phyloP scores from a whole-genome alignment of 2,113 vertebrate species.

The Centropus bengalensis region DNA sequence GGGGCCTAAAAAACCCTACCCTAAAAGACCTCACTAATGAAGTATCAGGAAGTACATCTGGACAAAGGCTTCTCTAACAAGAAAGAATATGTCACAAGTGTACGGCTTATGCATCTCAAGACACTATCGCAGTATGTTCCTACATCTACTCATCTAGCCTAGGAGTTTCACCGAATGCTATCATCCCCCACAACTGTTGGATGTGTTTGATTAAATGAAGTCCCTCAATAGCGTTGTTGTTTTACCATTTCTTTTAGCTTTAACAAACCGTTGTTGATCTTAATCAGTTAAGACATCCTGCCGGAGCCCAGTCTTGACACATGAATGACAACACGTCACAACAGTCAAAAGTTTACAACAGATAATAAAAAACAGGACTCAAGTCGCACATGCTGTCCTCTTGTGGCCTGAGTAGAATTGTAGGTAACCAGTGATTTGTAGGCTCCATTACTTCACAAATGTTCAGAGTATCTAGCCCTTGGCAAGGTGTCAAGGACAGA shows the following conservation, averaged over 20 bases:
- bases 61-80: background rate
- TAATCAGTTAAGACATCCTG: conserved; percentile 48
- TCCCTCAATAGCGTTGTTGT: background rate
- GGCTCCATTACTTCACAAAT: conserved; percentile 75
- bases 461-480: conserved; percentile 73
- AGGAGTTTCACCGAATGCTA: background rate
- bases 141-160: background rate
- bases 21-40: background rate
- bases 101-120: background rate
- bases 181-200: background rate
- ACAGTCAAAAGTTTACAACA: conserved; percentile 70
- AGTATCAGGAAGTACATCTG: background rate
- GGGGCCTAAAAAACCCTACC: background rate
- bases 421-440: conserved; percentile 75
- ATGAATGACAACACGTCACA: conserved; percentile 67
- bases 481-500: conserved; percentile 78
- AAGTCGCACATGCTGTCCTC: conserved; percentile 50
- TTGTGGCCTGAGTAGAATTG: conserved; percentile 44
- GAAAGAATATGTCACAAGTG: background rate
- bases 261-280: conserved; percentile 48
- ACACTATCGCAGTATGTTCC: background rate
- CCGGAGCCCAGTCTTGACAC: conserved; percentile 58
- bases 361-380: conserved; percentile 74
- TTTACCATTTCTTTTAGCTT: background rate
- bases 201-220: background rate